Percentiles rank a stretch among this genome's conserved stretches.
Conservation (phyloP, 2,797 vertebrate species). For the Poeciliopsis presidionis region DNA sequence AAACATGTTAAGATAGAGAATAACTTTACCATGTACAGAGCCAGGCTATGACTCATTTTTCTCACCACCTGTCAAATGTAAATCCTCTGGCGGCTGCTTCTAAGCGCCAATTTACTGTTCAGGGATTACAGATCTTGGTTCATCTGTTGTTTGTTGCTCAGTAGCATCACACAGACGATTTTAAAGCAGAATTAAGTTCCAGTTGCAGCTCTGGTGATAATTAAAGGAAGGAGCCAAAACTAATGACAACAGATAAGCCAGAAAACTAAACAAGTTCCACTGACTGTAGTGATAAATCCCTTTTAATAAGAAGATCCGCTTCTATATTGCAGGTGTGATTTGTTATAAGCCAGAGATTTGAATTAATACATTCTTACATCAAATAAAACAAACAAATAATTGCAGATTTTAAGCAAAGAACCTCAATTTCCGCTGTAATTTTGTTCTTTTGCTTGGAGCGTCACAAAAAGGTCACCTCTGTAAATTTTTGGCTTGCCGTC, state of each 20-base stretch:
- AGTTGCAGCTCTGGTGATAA: conserved; percentile 5
- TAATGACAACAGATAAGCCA: conserved; percentile 4
- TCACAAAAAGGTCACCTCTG: neutral
- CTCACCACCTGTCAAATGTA: conserved; percentile 3
- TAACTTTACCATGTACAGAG: neutral
- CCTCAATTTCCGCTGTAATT: neutral
- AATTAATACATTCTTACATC: neutral
- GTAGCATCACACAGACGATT: neutral
- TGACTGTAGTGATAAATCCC: neutral
- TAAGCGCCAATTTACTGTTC: conserved; percentile 1
- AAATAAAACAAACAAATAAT: neutral
- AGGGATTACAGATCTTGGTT: neutral
- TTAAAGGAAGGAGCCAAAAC: conserved; percentile 4
- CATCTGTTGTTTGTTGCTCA: conserved; percentile 8
- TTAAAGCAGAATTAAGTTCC: conserved; percentile 1
- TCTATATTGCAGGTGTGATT: neutral
- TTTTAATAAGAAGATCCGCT: neutral
- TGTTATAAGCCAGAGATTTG: neutral
- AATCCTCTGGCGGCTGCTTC: neutral
- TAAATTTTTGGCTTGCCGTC: conserved; percentile 10
- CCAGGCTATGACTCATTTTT: neutral
- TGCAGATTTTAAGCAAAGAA: neutral
- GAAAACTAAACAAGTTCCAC: neutral
- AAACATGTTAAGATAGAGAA: neutral
- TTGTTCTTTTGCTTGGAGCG: neutral